Base-by-base conservation (phyloP, 2,797 vertebrate genomes). In the Ciconia nigra region DNA sequence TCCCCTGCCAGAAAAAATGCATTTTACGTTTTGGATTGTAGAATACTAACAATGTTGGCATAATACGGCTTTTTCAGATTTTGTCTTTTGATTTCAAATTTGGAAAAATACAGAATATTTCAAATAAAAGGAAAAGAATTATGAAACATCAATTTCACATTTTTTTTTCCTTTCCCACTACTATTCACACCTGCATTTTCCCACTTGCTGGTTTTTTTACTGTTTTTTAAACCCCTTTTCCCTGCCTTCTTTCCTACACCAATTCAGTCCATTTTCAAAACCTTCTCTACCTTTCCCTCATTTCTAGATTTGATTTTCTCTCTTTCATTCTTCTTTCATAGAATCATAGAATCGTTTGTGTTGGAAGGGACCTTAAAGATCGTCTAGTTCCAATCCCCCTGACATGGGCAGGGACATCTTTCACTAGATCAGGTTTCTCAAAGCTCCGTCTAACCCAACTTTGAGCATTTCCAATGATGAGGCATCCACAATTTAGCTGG, bases 311-410 rank as follows among this genome's bases (percentile, higher is more conserved):
- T 65, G 5, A 51, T 59, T 76, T 85, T 67, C 3, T 46, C 4
- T 49, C 18, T 71, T 82, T 25, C 3, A 42, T 73, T 81, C n/a
- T 71, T 47, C 24, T 18, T 73, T 78, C 42, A 57, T 24, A 47
- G 25, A 85, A 21, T 42, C 37, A 42, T 22, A 51, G 31, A 46
- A 83, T 22, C 14, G 11, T 15, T 82, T 69, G 7, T 7, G 5
- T 70, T 73, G 46, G 25, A 87, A 83, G 2, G 3, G 3, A 22
- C 16, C 9, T 28, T 25, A 63, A 87, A 22, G 13, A 31, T 19
- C 8, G 8, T 31, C 37, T 70, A 21, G 29, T 76, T 76, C 7
- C 11, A 54, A 2, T 1, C 2, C 1, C 15, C 2, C 28, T 52
- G 8, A 5, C 51, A 29, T 33, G 19, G 31, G 5, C 10, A 44